phyloP scores from a whole-genome alignment of 2,113 vertebrate genomes.

The Laterallus jamaicensis region DNA sequence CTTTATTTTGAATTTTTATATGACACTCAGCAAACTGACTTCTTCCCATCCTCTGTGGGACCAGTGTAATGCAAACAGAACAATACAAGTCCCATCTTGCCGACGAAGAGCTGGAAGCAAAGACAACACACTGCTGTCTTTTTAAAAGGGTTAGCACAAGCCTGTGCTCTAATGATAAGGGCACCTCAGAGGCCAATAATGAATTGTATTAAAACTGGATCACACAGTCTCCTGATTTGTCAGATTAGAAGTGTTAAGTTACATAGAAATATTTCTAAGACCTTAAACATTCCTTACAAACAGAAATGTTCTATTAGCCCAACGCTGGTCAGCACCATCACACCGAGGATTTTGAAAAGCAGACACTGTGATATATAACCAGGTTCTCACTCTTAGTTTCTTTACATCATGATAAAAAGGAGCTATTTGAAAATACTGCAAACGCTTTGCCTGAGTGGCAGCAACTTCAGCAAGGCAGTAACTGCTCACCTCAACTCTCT shows the following conservation, averaged over 20 bases:
- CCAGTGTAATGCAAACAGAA: background rate
- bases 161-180: background rate
- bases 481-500: background rate
- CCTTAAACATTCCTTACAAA: background rate
- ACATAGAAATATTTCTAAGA: background rate
- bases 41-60: background rate
- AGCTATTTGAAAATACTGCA: background rate
- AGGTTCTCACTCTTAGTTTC: background rate
- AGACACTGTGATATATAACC: background rate
- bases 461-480: background rate
- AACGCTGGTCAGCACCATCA: background rate
- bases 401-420: background rate
- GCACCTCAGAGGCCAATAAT: background rate
- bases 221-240: background rate
- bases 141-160: background rate
- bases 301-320: background rate
- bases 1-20: background rate
- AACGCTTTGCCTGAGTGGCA: background rate
- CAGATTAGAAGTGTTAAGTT: background rate
- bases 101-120: background rate
- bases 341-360: background rate
- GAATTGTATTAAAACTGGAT: background rate
- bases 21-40: background rate
- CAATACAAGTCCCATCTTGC: background rate
- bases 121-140: background rate